Percentiles rank a stretch among this genome's conserved stretches.
Conservation (phyloP, 2,888 invertebrate genomes). For the Acanthosepion lycidas region DNA sequence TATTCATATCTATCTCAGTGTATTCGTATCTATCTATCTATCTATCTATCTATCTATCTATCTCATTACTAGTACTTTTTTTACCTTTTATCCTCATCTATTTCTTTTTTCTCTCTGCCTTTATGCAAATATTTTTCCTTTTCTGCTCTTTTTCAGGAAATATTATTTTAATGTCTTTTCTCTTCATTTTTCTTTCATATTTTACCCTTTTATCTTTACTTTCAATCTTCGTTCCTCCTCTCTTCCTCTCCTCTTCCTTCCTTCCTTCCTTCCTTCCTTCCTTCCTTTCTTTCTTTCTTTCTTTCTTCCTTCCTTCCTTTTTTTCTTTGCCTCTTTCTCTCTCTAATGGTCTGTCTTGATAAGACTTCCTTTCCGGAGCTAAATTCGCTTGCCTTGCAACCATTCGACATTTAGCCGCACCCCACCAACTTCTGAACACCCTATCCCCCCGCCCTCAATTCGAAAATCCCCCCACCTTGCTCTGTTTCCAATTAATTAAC, state of each 20-base stretch:
- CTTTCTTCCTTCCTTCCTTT: not conserved
- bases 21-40: no score
- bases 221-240: not conserved
- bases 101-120: not conserved
- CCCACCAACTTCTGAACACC: no score
- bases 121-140: no score
- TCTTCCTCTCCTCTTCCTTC: no score
- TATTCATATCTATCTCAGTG: no score
- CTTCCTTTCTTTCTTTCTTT: accelerated
- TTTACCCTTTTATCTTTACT: not conserved
- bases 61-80: not conserved
- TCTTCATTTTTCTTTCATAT: not conserved
- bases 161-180: not conserved
- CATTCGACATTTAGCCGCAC: not conserved
- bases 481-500: not conserved
- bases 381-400: not conserved
- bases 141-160: no score
- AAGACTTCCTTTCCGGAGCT: no score
- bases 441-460: not conserved
- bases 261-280: no score
- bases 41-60: not conserved
- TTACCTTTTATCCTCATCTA: not conserved
- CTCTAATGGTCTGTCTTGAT: no score
- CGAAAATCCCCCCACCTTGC: not conserved
- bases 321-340: not conserved